phyloP scores from a whole-genome alignment of 2,888 invertebrate genomes.

The Aethes cnicana region DNA sequence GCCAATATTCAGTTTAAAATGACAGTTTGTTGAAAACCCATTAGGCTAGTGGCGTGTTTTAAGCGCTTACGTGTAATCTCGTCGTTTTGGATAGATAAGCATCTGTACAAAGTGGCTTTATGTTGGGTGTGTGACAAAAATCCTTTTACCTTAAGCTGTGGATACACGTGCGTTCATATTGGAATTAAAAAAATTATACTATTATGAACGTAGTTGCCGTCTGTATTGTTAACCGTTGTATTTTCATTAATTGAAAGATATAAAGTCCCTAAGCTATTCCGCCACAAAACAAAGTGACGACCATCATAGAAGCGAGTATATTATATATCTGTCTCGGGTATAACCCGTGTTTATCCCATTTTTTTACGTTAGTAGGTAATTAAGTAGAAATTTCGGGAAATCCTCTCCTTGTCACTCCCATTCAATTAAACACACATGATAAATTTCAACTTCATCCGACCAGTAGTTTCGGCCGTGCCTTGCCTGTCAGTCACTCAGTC shows the following conservation, averaged over 20 bases:
- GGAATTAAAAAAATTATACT: too few relatives aligned
- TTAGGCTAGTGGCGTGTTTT: not conserved
- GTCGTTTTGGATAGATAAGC: not conserved
- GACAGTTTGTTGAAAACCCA: not conserved
- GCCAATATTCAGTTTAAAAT: not conserved
- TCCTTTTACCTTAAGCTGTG: constrained; percentile 5
- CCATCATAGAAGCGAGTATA: too few relatives aligned
- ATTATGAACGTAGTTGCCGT: too few relatives aligned
- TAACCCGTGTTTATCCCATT: too few relatives aligned
- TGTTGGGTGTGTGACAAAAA: not conserved
- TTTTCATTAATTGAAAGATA: too few relatives aligned
- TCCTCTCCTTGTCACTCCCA: not conserved
- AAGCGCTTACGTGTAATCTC: not conserved
- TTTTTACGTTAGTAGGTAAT: too few relatives aligned
- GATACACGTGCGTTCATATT: constrained; percentile 5
- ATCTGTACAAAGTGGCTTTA: constrained; percentile 5
- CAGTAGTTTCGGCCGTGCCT: too few relatives aligned
- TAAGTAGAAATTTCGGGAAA: not conserved
- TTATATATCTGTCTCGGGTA: too few relatives aligned
- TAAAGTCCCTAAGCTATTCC: too few relatives aligned
- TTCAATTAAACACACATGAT: not conserved
- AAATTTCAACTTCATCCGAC: not conserved
- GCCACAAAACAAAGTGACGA: too few relatives aligned
- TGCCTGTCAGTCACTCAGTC: too few relatives aligned
- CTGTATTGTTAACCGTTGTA: too few relatives aligned